A percentile compares a stretch with the other conserved stretches of the same genome.
These are phyloP conservation scores for Mylabris phalerata DNA, from an alignment of 1,140 invertebrate species.

Conservation along the genomic window DNA sequence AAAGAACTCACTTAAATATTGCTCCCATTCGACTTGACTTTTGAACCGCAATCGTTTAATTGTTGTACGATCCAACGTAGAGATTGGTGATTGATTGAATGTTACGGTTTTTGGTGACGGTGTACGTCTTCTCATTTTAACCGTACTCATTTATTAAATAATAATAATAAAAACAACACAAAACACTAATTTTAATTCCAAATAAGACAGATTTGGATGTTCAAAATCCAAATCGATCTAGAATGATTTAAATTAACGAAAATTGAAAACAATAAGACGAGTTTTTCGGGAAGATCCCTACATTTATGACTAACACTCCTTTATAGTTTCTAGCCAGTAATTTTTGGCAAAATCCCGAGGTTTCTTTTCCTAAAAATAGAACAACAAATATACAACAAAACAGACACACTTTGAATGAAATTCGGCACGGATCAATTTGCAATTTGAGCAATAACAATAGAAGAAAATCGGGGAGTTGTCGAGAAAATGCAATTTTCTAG, in stretches of 20 bases:
- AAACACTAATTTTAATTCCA: not conserved
- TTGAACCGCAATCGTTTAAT: conserved; percentile 24
- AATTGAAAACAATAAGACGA: conserved; percentile 15
- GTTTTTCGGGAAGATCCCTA: conserved; percentile 22
- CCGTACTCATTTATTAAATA: conserved; percentile 20
- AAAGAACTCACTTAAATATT: conserved; percentile 37
- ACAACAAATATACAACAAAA: not conserved
- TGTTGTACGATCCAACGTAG: conserved; percentile 24
- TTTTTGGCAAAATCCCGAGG: conserved; percentile 30
- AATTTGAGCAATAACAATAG: conserved; percentile 7
- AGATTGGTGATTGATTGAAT: conserved; percentile 37
- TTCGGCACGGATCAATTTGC: conserved; percentile 21
- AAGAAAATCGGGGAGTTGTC: too few species aligned
- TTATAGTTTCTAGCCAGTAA: conserved; percentile 14
- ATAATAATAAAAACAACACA: not conserved
- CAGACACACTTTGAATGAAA: conserved; percentile 16
- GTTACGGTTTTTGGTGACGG: conserved; percentile 41
- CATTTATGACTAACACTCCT: conserved; percentile 27
- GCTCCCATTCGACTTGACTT: conserved; percentile 36
- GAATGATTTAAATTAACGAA: not conserved
- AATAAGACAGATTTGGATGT: too few species aligned
- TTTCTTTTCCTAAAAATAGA: conserved; percentile 27
- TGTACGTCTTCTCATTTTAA: conserved; percentile 37
- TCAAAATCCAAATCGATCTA: too few species aligned
- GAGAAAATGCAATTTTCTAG: too few species aligned